A percentile compares a stretch with the other conserved stretches of the same genome.
Conservation (phyloP, 2,113 vertebrate species). For the Apaloderma vittatum region DNA sequence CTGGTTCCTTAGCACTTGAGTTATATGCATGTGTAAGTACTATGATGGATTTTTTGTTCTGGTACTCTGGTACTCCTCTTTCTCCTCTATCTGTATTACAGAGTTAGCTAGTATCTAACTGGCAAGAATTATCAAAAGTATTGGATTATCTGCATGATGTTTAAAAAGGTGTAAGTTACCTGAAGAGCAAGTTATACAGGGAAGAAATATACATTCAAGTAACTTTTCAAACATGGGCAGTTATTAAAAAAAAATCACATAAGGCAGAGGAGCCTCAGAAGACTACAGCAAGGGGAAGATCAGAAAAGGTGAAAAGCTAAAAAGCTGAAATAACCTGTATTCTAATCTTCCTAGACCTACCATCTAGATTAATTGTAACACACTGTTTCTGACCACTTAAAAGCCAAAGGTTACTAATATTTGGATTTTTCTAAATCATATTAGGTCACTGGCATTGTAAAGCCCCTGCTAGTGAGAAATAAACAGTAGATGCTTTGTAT, state of each 20-base stretch:
- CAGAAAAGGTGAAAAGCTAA: not conserved
- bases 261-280: not conserved
- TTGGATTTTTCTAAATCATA: not conserved
- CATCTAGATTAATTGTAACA: not conserved
- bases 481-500: not conserved
- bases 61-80: not conserved
- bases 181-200: not conserved
- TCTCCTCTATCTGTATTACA: not conserved
- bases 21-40: not conserved
- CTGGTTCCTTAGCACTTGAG: not conserved
- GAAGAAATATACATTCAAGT: not conserved
- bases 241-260: not conserved
- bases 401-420: not conserved
- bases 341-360: not conserved
- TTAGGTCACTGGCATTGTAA: not conserved
- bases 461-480: not conserved
- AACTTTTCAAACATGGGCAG: not conserved
- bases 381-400: not conserved
- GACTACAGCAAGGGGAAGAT: not conserved
- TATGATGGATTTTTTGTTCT: not conserved
- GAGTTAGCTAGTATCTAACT: not conserved
- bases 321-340: not conserved
- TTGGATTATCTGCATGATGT: not conserved
- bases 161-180: not conserved
- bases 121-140: not conserved